These are phyloP conservation scores for Microctenopoma stevenorrisi DNA, from an alignment of 2,797 vertebrate genomes.

Conservation along the genomic window DNA sequence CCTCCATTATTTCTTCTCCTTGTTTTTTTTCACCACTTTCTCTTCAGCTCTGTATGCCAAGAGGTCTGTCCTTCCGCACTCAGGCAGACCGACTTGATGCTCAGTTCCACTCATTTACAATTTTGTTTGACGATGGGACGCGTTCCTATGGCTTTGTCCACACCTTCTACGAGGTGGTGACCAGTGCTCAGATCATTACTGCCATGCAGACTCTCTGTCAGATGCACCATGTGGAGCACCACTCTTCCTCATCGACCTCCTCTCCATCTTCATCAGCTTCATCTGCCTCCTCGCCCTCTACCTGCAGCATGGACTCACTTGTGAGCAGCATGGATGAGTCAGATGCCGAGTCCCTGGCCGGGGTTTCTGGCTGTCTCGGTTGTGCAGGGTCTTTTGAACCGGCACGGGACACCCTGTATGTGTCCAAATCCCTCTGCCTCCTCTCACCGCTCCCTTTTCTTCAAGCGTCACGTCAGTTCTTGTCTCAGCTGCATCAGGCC, in stretches of 20 bases:
- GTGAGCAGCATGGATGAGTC: slow-evolving; percentile 92
- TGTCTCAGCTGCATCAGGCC: slow-evolving; percentile 92
- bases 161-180: slow-evolving; percentile 97
- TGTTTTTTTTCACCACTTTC: not conserved
- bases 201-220: slow-evolving; percentile 97
- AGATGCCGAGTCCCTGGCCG: slow-evolving; percentile 80
- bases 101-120: slow-evolving; percentile 94
- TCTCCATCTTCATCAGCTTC: slow-evolving; percentile 85
- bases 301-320: slow-evolving; percentile 96
- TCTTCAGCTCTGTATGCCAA: slow-evolving; percentile 94
- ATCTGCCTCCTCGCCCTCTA: slow-evolving; percentile 90
- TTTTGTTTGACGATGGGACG: slow-evolving; percentile 91
- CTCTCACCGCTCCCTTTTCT: slow-evolving; percentile 96
- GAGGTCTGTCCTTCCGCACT: slow-evolving; percentile 94
- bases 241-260: slow-evolving; percentile 82
- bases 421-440: slow-evolving; percentile 96
- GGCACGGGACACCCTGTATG: slow-evolving; percentile 90
- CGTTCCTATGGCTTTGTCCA: slow-evolving; percentile 95
- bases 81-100: slow-evolving; percentile 89
- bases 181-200: slow-evolving; percentile 90
- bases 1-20: not conserved
- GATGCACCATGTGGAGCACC: slow-evolving; percentile 96
- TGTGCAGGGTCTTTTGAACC: slow-evolving; percentile 86
- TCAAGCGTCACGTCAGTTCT: slow-evolving; percentile 93
- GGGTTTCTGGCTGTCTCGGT: slow-evolving; percentile 75